These are phyloP conservation scores for Lycia hirtaria DNA, from an alignment of 2,888 invertebrate genomes.

Conservation along the genomic window DNA sequence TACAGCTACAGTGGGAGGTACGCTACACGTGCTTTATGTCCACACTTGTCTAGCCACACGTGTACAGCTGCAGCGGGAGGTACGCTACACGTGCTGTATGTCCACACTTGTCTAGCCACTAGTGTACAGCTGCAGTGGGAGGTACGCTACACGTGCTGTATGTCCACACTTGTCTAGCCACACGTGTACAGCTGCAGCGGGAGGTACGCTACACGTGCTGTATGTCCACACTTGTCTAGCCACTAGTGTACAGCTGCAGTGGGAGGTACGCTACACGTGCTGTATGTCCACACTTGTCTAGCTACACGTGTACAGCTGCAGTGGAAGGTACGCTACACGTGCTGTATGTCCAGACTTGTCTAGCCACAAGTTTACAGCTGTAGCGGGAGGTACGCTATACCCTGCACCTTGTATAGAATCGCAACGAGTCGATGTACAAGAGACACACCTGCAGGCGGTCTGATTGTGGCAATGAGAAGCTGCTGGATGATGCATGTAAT, in stretches of 20 bases:
- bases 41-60: neutral
- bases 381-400: constrained; percentile 76
- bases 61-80: constrained; percentile 98
- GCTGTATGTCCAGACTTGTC: too few relatives aligned
- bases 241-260: too few relatives aligned
- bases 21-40: neutral
- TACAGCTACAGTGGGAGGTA: constrained; percentile 98
- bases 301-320: too few relatives aligned
- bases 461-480: too few relatives aligned
- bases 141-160: constrained; percentile 82
- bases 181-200: constrained; percentile 96
- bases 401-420: too few relatives aligned
- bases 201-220: constrained; percentile 88
- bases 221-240: neutral
- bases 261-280: constrained; percentile 90
- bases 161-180: neutral
- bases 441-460: neutral
- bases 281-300: too few relatives aligned
- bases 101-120: neutral
- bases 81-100: constrained; percentile 66
- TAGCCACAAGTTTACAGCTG: too few relatives aligned
- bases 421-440: too few relatives aligned
- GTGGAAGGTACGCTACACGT: constrained; percentile 91
- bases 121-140: constrained; percentile 97
- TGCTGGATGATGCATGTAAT: too few relatives aligned